Evolutionary conservation across 2,113 vertebrate genomes (phyloP), one percentile per base, ranked within the genome.

Genomic region (Ailurus styani): DNA sequence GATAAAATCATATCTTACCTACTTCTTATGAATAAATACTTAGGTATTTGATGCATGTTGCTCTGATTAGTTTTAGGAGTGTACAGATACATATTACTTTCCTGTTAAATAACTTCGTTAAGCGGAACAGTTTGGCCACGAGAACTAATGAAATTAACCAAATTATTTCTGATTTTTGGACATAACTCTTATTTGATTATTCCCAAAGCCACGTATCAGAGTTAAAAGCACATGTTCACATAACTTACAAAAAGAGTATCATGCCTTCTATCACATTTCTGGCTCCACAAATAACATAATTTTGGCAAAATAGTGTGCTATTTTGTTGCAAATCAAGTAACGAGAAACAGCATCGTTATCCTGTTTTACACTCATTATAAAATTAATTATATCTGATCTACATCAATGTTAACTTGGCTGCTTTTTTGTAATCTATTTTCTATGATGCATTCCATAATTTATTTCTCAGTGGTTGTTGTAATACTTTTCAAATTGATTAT

Each of bases 241-340:
- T 29, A 66, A 52, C 45, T 87, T 86, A n/a, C 75, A 25, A 27
- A 87, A 85, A 95, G 37, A 75, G 25, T 52, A 78, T 25, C n/a
- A 20, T 70, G n/a, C 8, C 34, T 85, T 93, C 18, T 57, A 13
- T 52, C 42, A 77, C 57, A 88, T 91, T 93, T 91, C 42, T 96
- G 89, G 20, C 29, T 96, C 73, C 91, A 79, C 52, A 82, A 89
- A 47, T 34, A 91, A 60, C 20, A 50, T 29, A 77, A 73, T 72
- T 96, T 91, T 85, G 90, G 75, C 54, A 45, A 55, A 21, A 75
- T 4, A 55, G 15, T 23, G 3, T 96, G 37, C 27, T 17, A 52
- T 70, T 62, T 84, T 83, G 73, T 50, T 87, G 62, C 34, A 93
- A 87, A 81, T 93, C 31, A 87, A 70, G n/a, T 97, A 84, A 93